Base-by-base conservation (phyloP, 1,140 invertebrate genomes). In the Orchestia grillus region DNA sequence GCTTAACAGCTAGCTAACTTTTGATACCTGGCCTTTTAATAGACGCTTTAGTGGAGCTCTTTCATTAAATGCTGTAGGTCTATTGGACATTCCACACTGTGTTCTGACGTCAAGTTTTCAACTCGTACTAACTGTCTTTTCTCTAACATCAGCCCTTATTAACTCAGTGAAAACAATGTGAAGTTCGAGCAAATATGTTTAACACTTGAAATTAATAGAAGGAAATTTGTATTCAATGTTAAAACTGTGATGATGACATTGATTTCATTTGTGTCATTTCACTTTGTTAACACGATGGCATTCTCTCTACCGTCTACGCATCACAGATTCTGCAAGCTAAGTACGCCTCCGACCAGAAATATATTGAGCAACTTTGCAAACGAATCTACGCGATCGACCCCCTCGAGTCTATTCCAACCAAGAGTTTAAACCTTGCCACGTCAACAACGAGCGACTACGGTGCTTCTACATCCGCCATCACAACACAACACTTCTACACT, bases 341-440 rank as follows among this genome's bases (percentile, higher is more conserved):
- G 97, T 97, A 96, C 96, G 96, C 96, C 96, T 96, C 96, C 96
- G 95, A 96, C 94, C 97, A 97, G 96, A 96, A 96, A 96, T 96
- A 95, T 95, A 97, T 97, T 96, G 96, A 96, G 96, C 95, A 96
- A 96, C 97, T 97, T 96, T 96, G 87, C 96, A 96, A 97, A 96
- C 96, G 96, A 97, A 97, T 97, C 96, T 97, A 97, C 96, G 95
- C 96, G 96, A 96, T 97, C 96, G 97, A 97, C 95, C 96, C 96
- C 96, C 95, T 96, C 96, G 96, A 96, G 96, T 96, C 96, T 77
- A 96, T 97, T 96, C 57, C 96, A 95, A 96, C 96, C 87, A 96
- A 97, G 96, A 77, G 40, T 47, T 47, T 96, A 95, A 95, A 91
- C 90, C 96, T 96, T 96, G 96, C 96, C 90, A 90, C 96, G 96